A percentile compares a stretch with the other conserved stretches of the same genome.
Evolutionary conservation across 2,113 vertebrate species (phyloP).

Genomic region (Zosterops hypoxanthus): DNA sequence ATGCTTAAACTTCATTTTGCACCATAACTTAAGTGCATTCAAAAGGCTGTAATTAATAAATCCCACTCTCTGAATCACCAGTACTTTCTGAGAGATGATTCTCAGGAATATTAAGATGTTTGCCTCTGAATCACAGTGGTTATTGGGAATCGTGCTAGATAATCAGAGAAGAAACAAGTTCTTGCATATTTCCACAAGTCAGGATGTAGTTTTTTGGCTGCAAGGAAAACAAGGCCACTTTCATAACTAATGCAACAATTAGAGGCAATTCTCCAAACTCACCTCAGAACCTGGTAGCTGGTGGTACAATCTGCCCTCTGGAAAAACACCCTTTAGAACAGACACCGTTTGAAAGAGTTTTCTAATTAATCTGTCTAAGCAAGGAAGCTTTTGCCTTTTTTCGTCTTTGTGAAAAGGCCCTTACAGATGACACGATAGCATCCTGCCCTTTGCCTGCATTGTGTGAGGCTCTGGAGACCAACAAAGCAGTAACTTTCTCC

Average conservation of each 20-base stretch:
- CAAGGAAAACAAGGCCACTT: not conserved
- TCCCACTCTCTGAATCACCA: constrained; percentile 27
- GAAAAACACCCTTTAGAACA: not conserved
- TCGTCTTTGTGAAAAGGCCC: not conserved
- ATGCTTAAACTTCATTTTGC: not conserved
- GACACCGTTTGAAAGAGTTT: not conserved
- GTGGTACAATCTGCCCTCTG: not conserved
- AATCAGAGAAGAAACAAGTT: constrained; percentile 15
- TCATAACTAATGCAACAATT: not conserved
- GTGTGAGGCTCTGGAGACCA: not conserved
- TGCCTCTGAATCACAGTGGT: constrained; percentile 13
- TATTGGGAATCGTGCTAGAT: not conserved
- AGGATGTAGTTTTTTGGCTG: not conserved
- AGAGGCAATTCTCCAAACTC: not conserved
- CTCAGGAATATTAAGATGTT: not conserved
- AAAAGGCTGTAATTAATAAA: constrained; percentile 27
- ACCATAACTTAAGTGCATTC: not conserved
- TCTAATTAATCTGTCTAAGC: not conserved
- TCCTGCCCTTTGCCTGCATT: not conserved
- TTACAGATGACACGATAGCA: not conserved
- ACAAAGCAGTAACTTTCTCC: not conserved
- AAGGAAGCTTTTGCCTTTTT: not conserved
- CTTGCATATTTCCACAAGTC: not conserved
- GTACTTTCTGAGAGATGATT: not conserved
- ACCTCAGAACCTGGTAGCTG: not conserved